A percentile compares a stretch with the other conserved stretches of the same genome.
Evolutionary conservation across 2,797 vertebrate species (phyloP).

Genomic region (Melanotaenia trifasciata): DNA sequence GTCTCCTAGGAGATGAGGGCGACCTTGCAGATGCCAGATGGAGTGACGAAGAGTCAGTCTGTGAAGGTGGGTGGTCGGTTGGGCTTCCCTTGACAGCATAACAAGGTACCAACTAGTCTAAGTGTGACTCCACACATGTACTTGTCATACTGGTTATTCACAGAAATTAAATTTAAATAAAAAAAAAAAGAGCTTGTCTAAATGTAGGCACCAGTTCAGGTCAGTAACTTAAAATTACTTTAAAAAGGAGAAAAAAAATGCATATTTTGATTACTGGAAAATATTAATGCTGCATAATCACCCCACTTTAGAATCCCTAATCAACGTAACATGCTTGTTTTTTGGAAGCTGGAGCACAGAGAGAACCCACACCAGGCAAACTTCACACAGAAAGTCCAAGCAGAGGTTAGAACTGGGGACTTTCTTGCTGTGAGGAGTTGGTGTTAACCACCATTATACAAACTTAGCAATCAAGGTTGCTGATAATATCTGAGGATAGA

Average conservation of each 20-base stretch:
- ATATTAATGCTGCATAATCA: background rate
- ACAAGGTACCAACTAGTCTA: slow-evolving; percentile 53
- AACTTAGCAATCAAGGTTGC: background rate
- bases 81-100: slow-evolving; percentile 52
- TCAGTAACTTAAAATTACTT: background rate
- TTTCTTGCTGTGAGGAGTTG: background rate
- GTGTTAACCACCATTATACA: background rate
- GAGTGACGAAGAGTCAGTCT: slow-evolving; percentile 31
- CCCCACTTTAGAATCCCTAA: no score
- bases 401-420: background rate
- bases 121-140: slow-evolving; percentile 46
- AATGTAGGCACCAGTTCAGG: slow-evolving; percentile 14
- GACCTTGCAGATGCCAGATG: slow-evolving; percentile 50
- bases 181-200: slow-evolving; percentile 13
- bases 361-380: background rate
- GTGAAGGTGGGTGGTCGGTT: slow-evolving; percentile 24
- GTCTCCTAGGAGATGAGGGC: slow-evolving; percentile 54
- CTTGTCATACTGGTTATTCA: slow-evolving; percentile 61
- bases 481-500: slow-evolving; percentile 13
- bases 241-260: background rate
- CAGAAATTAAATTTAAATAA: background rate
- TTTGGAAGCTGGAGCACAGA: background rate
- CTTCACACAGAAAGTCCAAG: background rate
- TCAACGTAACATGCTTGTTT: background rate
- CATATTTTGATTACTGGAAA: background rate